A percentile compares a stretch with the other conserved stretches of the same genome.
Conservation (phyloP, 2,797 vertebrate species). For the Chrysocyon brachyurus region DNA sequence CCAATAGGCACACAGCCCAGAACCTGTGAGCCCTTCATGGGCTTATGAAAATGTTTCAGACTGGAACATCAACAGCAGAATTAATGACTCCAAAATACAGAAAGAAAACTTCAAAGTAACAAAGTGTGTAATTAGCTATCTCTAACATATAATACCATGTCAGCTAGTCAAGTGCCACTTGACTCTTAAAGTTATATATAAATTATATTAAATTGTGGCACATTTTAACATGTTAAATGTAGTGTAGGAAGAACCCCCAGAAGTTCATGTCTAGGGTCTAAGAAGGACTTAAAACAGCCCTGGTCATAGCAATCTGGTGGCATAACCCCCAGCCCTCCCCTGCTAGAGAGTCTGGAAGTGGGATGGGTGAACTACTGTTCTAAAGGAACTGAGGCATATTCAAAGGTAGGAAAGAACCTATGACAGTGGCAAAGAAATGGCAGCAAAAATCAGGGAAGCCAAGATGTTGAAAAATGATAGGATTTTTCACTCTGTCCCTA, state of each 20-base stretch:
- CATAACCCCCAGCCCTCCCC: not conserved
- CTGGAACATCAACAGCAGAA: not conserved
- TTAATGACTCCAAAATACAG: slow-evolving; percentile 6
- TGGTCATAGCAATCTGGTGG: not conserved
- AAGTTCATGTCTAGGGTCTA: not conserved
- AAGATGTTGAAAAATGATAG: slow-evolving; percentile 11
- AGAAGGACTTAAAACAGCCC: not conserved
- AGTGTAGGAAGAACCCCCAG: not conserved
- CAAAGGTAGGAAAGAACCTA: not conserved
- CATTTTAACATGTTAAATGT: not conserved
- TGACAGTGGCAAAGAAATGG: not conserved
- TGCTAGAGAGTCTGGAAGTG: not conserved
- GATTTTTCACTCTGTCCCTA: not conserved
- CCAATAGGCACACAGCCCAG: not conserved
- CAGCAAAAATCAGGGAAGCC: not conserved
- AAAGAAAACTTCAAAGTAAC: slow-evolving; percentile 5
- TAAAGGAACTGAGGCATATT: not conserved
- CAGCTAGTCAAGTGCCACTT: not conserved
- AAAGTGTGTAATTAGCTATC: not conserved
- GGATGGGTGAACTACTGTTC: not conserved
- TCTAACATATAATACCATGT: not conserved
- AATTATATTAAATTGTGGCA: slow-evolving; percentile 8
- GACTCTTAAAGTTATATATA: not conserved
- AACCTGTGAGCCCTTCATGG: not conserved
- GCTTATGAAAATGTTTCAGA: slow-evolving; percentile 12